phyloP scores from a whole-genome alignment of 1,140 invertebrate species.

The Daktulosphaira vitifoliae region DNA sequence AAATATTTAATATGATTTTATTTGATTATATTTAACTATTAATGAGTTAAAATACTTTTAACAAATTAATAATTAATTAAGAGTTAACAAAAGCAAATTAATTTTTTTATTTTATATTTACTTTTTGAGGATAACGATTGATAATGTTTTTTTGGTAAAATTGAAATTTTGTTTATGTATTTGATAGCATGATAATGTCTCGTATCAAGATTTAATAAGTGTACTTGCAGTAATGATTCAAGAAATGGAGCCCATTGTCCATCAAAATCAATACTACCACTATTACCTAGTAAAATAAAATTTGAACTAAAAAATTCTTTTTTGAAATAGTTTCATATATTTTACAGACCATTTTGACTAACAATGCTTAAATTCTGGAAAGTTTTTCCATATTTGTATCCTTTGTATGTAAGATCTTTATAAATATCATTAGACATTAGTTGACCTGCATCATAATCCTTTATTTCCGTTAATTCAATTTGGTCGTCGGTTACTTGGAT shows the following conservation, averaged over 20 bases:
- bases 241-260: slow-evolving; percentile 30
- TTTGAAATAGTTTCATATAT: no score
- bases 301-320: no score
- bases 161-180: slow-evolving; percentile 18
- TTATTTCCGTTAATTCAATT: neutral
- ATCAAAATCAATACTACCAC: slow-evolving; percentile 22
- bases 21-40: no score
- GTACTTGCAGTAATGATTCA: slow-evolving; percentile 30
- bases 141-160: slow-evolving; percentile 15
- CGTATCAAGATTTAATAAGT: slow-evolving; percentile 23
- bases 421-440: slow-evolving; percentile 24
- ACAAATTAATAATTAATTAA: no score
- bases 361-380: slow-evolving; percentile 11
- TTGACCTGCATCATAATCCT: neutral
- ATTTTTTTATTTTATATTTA: neutral
- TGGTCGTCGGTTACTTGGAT: slow-evolving; percentile 11
- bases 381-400: slow-evolving; percentile 21
- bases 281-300: slow-evolving; percentile 5
- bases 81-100: no score
- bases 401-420: slow-evolving; percentile 21
- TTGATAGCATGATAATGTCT: slow-evolving; percentile 30
- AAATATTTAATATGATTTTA: no score
- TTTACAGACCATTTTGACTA: slow-evolving; percentile 30
- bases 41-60: no score
- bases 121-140: neutral